Conservation (phyloP, 2,113 vertebrate species). For the Trogon surrucura region DNA sequence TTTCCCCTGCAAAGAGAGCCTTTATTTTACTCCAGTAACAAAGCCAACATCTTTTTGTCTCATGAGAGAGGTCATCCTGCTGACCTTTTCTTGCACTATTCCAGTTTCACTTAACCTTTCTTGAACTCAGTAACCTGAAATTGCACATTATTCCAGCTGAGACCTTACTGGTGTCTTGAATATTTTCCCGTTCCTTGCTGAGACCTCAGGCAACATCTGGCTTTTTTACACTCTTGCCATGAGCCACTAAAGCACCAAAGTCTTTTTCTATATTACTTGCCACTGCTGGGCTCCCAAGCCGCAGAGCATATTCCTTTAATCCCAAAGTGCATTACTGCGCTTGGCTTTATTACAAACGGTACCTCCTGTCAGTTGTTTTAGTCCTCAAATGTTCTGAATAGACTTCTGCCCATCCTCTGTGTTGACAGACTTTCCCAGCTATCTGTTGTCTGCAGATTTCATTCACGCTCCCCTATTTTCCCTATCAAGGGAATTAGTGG, state of each 20-base stretch:
- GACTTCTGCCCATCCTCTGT: neutral
- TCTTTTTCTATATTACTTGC: constrained; percentile 23
- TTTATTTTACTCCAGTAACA: neutral
- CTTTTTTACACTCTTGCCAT: constrained; percentile 6
- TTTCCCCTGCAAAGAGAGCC: neutral
- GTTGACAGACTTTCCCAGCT: constrained; percentile 49
- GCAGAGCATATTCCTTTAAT: constrained; percentile 35
- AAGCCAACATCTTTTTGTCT: neutral
- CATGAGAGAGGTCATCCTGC: neutral
- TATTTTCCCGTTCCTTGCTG: neutral
- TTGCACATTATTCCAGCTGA: neutral
- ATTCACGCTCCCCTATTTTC: neutral
- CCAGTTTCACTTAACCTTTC: constrained; percentile 19
- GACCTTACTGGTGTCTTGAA: neutral
- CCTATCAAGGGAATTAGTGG: constrained; percentile 22
- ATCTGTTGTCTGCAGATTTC: constrained; percentile 10
- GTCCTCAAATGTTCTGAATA: neutral
- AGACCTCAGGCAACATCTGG: neutral
- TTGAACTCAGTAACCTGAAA: constrained; percentile 27
- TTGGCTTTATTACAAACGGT: constrained; percentile 23
- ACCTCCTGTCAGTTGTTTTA: constrained; percentile 21
- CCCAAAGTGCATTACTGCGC: constrained; percentile 1
- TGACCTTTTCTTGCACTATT: neutral
- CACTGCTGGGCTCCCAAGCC: constrained; percentile 11
- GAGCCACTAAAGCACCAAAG: neutral